Evolutionary conservation across 2,888 invertebrate species (phyloP), one percentile per base, ranked within the genome.

Genomic region (Synanthedon tipuliformis): DNA sequence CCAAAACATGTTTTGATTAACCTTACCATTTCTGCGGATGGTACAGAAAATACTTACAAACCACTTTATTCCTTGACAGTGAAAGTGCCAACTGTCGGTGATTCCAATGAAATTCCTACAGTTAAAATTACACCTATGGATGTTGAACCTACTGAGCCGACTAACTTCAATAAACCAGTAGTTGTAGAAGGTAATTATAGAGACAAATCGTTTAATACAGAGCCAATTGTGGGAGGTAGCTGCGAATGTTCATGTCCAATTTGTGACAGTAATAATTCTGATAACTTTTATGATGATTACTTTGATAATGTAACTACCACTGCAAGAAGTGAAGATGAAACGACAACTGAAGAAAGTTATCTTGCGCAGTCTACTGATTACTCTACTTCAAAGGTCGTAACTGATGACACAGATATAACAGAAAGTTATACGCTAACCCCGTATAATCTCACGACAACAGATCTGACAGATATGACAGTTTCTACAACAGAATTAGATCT

Each of bases 1-100:
- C 79, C 81, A 62, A 91, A 91, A 77, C 90, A 92, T 65, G 91
- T 95, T 64, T 85, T 94, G 61, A 92, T 95, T 57, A 95, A 95
- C 81, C 89, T 95, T 61, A 94, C 95, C 8, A 94, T 95, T 67
- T 91, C 93, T 56, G 92, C 93, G 49, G 93, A 94, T 66, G 75
- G 83, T 57, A 73, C 78, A 49, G 77, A 78, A 57, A 79, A 71
- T 59, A 74, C 78, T 56, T 87, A 90, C 65, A 90, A 90, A 68
- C 91, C 92, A 51, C 88, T 95, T 58, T 95, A 95, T 81, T 92
- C 94, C 41, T 84, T 95, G 62, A 94, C 95, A 66, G 91, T 95
- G 56, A 93, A 93, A 57, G 92, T 95, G 54, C 95, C 95, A 10
- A 92, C 92, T 53, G 85, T 89, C 62, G 88, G 88, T 41, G 84